Evolutionary conservation across 2,888 invertebrate genomes (phyloP).

Genomic region (Synanthedon vespiformis): DNA sequence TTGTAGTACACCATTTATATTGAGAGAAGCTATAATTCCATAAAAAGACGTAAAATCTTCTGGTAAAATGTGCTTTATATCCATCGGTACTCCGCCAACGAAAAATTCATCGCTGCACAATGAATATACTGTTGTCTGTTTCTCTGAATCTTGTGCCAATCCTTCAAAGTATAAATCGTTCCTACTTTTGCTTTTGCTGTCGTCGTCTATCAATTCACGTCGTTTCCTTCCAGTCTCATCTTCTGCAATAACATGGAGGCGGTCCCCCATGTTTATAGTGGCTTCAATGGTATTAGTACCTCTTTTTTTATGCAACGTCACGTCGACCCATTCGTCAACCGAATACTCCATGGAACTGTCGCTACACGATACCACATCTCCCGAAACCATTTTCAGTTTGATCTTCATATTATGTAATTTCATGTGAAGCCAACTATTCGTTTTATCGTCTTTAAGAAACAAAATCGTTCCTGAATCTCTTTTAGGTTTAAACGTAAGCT

Average conservation of each 20-base stretch:
- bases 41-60: conserved; percentile 34
- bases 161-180: background rate
- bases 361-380: conserved; percentile 33
- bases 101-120: conserved; percentile 48
- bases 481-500: conserved; percentile 45
- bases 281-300: conserved; percentile 47
- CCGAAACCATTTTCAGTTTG: conserved; percentile 37
- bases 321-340: conserved; percentile 49
- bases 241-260: conserved; percentile 35
- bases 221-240: conserved; percentile 12
- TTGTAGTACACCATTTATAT: conserved; percentile 29
- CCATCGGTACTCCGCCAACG: conserved; percentile 38
- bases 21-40: conserved; percentile 40
- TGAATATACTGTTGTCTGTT: conserved; percentile 11
- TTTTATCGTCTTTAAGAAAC: conserved; percentile 29
- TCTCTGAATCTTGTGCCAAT: background rate
- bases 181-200: background rate
- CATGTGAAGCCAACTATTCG: conserved; percentile 37
- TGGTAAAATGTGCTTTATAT: conserved; percentile 16
- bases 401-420: conserved; percentile 44
- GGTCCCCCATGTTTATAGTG: conserved; percentile 43
- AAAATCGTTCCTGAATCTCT: conserved; percentile 41
- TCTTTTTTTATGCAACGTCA: conserved; percentile 36
- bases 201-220: background rate
- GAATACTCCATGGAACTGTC: conserved; percentile 41